phyloP scores from a whole-genome alignment of 2,113 vertebrate species.

The Eleginops maclovinus region DNA sequence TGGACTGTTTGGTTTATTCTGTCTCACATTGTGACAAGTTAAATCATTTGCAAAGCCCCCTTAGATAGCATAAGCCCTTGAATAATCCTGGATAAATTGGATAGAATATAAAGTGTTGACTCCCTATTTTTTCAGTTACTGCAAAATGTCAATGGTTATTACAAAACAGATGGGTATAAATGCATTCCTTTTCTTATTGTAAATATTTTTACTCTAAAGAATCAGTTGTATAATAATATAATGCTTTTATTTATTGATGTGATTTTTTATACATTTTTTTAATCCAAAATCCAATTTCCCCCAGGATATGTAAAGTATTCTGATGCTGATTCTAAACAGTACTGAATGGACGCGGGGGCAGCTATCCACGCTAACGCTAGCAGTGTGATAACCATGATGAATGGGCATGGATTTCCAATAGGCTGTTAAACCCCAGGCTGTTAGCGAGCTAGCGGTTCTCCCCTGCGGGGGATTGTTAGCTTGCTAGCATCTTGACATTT shows the following conservation, averaged over 20 bases:
- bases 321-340: background rate
- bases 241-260: no score
- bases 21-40: no score
- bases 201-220: no score
- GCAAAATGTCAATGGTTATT: background rate
- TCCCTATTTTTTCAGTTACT: background rate
- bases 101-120: no score
- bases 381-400: conserved; percentile 68
- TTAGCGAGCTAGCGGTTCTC: conserved; percentile 20
- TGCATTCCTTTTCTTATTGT: no score
- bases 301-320: no score
- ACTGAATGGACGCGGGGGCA: conserved; percentile 14
- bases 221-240: no score
- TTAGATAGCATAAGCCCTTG: background rate
- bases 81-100: background rate
- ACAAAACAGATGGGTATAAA: no score
- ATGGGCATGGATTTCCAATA: conserved; percentile 73
- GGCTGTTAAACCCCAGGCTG: conserved; percentile 35
- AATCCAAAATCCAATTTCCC: no score
- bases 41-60: background rate
- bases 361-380: conserved; percentile 54
- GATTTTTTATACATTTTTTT: no score
- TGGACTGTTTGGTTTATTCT: background rate
- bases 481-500: conserved; percentile 57
- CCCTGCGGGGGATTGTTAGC: conserved; percentile 35